Percentiles rank a stretch among this genome's conserved stretches.
Evolutionary conservation across 2,113 vertebrate species (phyloP).

Genomic region (Urocolius indicus): DNA sequence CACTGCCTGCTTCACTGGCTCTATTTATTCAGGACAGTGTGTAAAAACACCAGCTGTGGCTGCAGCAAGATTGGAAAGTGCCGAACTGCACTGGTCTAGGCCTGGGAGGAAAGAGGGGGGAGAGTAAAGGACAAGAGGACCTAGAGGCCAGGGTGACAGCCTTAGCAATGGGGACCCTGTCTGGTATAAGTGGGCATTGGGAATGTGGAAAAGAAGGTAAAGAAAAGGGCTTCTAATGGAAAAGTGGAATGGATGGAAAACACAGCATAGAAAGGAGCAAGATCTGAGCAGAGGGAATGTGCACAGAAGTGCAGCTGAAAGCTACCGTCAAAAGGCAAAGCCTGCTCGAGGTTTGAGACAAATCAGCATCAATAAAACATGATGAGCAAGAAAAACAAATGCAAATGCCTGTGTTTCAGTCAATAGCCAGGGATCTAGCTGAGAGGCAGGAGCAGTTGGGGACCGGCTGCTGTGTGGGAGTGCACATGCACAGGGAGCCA

Average conservation of each 20-base stretch:
- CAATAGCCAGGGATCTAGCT: conserved; percentile 21
- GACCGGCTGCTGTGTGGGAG: conserved; percentile 33
- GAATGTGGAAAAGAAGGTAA: neutral
- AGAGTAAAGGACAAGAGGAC: neutral
- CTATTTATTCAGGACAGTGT: neutral
- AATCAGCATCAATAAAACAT: conserved; percentile 67
- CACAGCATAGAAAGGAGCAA: neutral
- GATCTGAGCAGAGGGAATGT: neutral
- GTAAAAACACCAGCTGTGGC: neutral
- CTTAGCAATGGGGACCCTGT: neutral
- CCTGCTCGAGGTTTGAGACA: conserved; percentile 48
- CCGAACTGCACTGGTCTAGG: neutral
- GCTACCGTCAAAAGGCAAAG: conserved; percentile 55
- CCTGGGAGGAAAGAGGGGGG: neutral
- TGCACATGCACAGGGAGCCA: neutral
- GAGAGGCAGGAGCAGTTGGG: conserved; percentile 43
- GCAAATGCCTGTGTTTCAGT: conserved; percentile 52
- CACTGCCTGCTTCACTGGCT: neutral
- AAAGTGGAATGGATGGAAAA: neutral
- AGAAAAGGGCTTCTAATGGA: neutral
- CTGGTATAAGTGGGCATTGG: neutral
- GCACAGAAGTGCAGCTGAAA: conserved; percentile 27
- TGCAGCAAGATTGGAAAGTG: neutral
- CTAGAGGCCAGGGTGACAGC: neutral
- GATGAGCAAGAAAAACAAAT: conserved; percentile 64